These are phyloP conservation scores for Monodelphis domestica DNA, from an alignment of 2,797 vertebrate species.

Conservation along the genomic window DNA sequence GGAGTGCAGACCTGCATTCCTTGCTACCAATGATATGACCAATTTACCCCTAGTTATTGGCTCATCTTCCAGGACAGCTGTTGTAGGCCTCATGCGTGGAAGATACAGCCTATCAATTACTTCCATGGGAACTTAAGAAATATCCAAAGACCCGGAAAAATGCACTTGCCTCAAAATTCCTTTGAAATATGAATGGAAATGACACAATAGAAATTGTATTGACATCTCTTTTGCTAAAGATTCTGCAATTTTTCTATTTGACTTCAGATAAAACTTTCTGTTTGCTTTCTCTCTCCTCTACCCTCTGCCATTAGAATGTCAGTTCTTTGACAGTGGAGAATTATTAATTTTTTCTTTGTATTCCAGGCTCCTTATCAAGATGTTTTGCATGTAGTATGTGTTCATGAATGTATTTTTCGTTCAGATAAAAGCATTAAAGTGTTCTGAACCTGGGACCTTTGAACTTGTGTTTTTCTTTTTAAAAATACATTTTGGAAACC, in stretches of 20 bases:
- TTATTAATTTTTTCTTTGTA: not conserved
- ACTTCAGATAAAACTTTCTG: not conserved
- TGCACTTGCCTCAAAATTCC: not conserved
- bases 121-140: not conserved
- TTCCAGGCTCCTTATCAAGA: not conserved
- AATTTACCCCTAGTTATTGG: not conserved
- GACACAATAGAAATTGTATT: not conserved
- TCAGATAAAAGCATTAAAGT: not conserved
- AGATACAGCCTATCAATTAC: not conserved
- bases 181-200: not conserved
- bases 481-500: not conserved
- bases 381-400: not conserved
- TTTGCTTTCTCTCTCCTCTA: not conserved
- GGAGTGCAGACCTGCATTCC: not conserved
- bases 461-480: not conserved
- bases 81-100: not conserved
- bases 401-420: not conserved
- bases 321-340: not conserved
- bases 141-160: not conserved
- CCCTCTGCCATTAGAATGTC: not conserved
- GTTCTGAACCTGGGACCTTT: not conserved
- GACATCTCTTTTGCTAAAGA: not conserved
- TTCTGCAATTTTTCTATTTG: not conserved
- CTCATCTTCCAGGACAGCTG: not conserved
- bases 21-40: not conserved